Base-by-base conservation (phyloP, 2,888 invertebrate species). In the Diogma glabrata region DNA sequence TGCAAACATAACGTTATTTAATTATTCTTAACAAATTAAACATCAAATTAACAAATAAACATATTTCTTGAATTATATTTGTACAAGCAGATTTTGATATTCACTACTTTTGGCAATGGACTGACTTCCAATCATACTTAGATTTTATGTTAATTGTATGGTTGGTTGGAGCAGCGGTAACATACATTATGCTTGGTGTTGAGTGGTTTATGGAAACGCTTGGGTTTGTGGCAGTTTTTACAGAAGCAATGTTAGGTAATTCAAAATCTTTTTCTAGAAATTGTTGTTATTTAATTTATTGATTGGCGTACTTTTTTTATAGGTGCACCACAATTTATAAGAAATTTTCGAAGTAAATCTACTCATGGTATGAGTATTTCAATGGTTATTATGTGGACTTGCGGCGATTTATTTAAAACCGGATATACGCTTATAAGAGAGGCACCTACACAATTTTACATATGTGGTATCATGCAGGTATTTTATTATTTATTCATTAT, bases 381-480 rank as follows among this genome's bases (percentile, higher is more conserved):
- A 61, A 99, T 99, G 99, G 97, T 99, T 55, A 74, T 88, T 51
- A 88, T 97, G 85, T 99, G 97, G 99, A 88, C 92, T 17, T 79
- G 86, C 61, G 97, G 99, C 59, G 99, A 99, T 74, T 72, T 94
- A 57, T 96, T 95, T 72, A 99, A 99, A 77, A 99, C 97, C 59
- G 79, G 83, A 56, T 99, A 99, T 72, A 99, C 97, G 72, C 76
- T 97, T 57, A 71, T 90, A 59, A 80, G 93, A 58, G 79, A 86
- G 55, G 88, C 94, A 36, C 99, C 99, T 1, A 75, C 87, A 46
- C 99, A 99, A 71, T 99, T 99, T 73, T 89, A 87, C 84, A 76
- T 91, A 55, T 99, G 99, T 72, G 96, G 97, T 54, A 77, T 82
- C 60, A 76, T 95, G 57, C 96, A 97, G 76, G 87, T 92, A 55